Conservation (phyloP, 2,113 vertebrate genomes). For the Mustela lutreola region DNA sequence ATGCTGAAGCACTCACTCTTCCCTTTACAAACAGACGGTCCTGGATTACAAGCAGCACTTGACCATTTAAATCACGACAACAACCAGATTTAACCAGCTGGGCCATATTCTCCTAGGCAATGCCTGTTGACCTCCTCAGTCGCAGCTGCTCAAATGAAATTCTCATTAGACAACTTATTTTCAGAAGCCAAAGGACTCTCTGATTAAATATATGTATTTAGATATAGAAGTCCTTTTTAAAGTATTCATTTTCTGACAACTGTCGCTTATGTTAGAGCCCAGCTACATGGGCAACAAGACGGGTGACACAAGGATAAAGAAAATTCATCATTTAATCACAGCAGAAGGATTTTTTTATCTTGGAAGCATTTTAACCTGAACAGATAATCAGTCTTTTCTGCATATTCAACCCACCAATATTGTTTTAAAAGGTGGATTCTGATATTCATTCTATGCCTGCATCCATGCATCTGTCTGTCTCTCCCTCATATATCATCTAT, state of each 20-base stretch:
- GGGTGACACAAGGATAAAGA: constrained; percentile 74
- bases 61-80: constrained; percentile 98
- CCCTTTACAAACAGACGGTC: constrained; percentile 94
- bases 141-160: constrained; percentile 90
- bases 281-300: constrained; percentile 57
- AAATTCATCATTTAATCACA: constrained; percentile 68
- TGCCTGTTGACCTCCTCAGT: constrained; percentile 91
- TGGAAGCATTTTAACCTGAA: constrained; percentile 67
- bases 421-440: constrained; percentile 35
- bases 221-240: constrained; percentile 84
- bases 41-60: constrained; percentile 98
- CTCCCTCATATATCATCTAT: neutral
- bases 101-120: constrained; percentile 93
- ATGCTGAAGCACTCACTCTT: constrained; percentile 94
- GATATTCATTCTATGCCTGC: neutral
- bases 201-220: constrained; percentile 89
- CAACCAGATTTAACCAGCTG: constrained; percentile 97
- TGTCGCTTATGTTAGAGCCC: constrained; percentile 74
- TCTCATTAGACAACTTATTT: constrained; percentile 91
- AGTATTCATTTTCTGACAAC: constrained; percentile 80
- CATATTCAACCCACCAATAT: neutral
- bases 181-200: constrained; percentile 88
- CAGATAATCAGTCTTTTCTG: constrained; percentile 66
- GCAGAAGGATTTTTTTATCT: constrained; percentile 69
- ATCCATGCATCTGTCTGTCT: neutral